Evolutionary conservation across 2,113 vertebrate genomes (phyloP), one percentile per base, ranked within the genome.

Genomic region (Chamaea fasciata): DNA sequence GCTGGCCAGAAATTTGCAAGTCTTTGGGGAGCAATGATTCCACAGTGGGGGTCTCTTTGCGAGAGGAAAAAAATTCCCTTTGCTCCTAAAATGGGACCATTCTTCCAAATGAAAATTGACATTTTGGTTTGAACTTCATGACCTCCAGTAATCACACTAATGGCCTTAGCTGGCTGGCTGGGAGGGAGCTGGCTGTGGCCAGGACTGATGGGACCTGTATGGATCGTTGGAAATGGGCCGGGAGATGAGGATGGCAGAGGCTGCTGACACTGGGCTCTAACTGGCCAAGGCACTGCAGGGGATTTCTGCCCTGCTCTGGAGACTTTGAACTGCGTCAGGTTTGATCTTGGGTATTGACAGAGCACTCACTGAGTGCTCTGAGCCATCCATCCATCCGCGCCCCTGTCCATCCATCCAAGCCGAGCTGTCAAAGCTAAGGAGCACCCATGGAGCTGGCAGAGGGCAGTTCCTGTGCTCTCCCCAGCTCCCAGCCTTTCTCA

Each of bases 91-190:
- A 91, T 14, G 84, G 94, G 88, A 67, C 92, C 94, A 94, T 96
- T 97, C 94, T 50, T 94, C 92, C 96, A 97, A 96, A 97, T 96
- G 97, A 97, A 97, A 97, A 97, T 96, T 96, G 96, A 97, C 92
- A 92, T 95, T 96, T 98, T 94, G 85, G 96, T 92, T 94, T 97
- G 97, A 97, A 96, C 98, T 96, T 97, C 37, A 24, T 60, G 90
- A 97, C 97, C 97, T 96, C 87, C 84, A 95, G 97, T 94, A 97
- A 97, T 97, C 96, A 97, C 81, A 94, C 95, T 97, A 97, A 98
- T 96, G 94, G 97, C 91, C 95, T 85, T 55, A 69, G 90, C 88
- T 78, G 71, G 90, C 82, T 94, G 94, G 59, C 80, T 87, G 92
- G 63, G n/a, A 77, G 73, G 78, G 94, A 94, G 82, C 64, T 80